Base-by-base conservation (phyloP, 2,888 invertebrate genomes). In the Yponomeuta sedellus region DNA sequence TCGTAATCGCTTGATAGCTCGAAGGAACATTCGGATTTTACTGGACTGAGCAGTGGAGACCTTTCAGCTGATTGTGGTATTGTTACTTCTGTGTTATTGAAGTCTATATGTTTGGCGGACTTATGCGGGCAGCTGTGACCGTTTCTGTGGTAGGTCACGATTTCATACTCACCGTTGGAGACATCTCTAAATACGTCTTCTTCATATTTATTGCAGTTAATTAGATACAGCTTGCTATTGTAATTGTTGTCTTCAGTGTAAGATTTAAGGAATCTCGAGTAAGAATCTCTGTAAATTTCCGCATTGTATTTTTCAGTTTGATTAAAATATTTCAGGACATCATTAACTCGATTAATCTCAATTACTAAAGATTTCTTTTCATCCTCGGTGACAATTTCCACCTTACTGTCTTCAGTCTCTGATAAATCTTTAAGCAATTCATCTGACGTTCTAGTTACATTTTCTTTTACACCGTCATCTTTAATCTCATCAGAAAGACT, bases 21-120 rank as follows among this genome's bases (percentile, higher is more conserved):
- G 40, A 90, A 89, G 0, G 90, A 90, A 67, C 88, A 89, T 71
- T 90, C 90, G 0, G 90, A 90, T 77, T 88, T 89, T 0, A 81
- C 79, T 0, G 90, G 91, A 74, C 90, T 91, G 44, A 87, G 86
- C 0, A 88, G 69, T 8, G 68, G 67, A 0, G 69, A 64, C n/a
- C 67, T 66, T 64, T 69, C 69, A 11, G 66, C 58, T 66, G 58
- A 83, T 0, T 83, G 63, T 0, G 90, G 88, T 56, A 91, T 71
- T 1, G 75, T 76, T 40, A 90, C 77, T 77, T 91, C 90, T 59
- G 28, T 61, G 61, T 66, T 64, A 20, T 81, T 81, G 0, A 88
- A 73, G 22, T 87, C 75, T 74, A 82, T 86, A 0, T 88, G 79
- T 66, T 79, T 84, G 68, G 77, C 84, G 3, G 71, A 69, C 65